These are phyloP conservation scores for Gorsachius goisagi DNA, from an alignment of 2,113 vertebrate genomes.

Conservation along the genomic window DNA sequence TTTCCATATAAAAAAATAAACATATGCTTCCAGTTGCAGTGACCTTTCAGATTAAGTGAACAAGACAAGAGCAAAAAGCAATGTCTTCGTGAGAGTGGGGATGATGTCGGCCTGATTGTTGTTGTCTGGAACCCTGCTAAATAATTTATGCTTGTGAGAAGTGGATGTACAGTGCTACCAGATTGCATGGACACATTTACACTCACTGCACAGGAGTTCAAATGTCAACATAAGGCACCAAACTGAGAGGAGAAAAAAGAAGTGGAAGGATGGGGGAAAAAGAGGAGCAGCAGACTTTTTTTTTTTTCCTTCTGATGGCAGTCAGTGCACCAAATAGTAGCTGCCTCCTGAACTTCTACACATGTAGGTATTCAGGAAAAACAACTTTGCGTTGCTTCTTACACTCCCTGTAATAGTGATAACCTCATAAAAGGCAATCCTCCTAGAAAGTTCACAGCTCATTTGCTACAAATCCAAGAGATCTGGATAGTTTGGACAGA, in stretches of 20 bases:
- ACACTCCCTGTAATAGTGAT: neutral
- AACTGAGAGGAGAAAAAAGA: neutral
- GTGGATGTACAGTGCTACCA: neutral
- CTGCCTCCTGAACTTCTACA: neutral
- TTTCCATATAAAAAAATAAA: slow-evolving; percentile 17
- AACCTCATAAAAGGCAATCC: neutral
- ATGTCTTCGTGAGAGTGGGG: neutral
- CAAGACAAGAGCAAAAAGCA: neutral
- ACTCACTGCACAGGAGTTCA: neutral
- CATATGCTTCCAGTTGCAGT: neutral
- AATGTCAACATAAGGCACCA: neutral
- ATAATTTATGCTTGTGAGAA: neutral
- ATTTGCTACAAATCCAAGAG: neutral
- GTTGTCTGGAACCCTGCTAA: neutral
- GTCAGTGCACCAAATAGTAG: neutral
- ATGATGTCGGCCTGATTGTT: neutral
- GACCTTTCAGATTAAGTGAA: neutral
- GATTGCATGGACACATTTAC: neutral
- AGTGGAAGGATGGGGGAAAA: neutral
- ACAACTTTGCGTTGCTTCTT: neutral
- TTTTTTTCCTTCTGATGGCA: neutral
- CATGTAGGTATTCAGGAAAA: neutral
- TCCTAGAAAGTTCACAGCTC: neutral
- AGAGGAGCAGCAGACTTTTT: neutral
- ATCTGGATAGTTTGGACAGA: neutral